Conservation (phyloP, 1,140 invertebrate genomes). For the Drosophila santomea region DNA sequence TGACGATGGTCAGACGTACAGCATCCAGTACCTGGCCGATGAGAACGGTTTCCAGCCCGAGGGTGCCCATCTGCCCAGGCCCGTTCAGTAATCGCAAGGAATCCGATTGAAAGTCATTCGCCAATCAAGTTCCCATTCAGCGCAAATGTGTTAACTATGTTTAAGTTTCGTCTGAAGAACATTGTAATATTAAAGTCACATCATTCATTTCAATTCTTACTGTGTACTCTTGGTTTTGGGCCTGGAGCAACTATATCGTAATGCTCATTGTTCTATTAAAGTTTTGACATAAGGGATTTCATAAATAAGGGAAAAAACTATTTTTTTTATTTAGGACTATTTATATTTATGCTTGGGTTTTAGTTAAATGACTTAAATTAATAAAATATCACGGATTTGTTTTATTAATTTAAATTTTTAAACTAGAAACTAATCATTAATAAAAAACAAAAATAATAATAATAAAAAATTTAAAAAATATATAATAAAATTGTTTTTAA, state of each 20-base stretch:
- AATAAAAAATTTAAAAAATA: too few species aligned
- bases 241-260: background rate
- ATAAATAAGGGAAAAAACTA: too few species aligned
- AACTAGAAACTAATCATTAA: too few species aligned
- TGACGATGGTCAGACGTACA: slow-evolving; percentile 89
- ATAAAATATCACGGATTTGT: too few species aligned
- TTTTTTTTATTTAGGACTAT: too few species aligned
- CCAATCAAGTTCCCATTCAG: slow-evolving; percentile 23
- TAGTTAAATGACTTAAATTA: too few species aligned
- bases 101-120: slow-evolving; percentile 9
- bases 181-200: slow-evolving; percentile 24
- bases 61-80: slow-evolving; percentile 86
- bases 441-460: too few species aligned
- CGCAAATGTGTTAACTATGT: slow-evolving; percentile 70
- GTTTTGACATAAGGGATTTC: too few species aligned
- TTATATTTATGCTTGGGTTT: too few species aligned
- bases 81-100: slow-evolving; percentile 49
- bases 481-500: too few species aligned
- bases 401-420: too few species aligned
- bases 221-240: background rate
- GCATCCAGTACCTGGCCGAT: slow-evolving; percentile 90
- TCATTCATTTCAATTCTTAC: slow-evolving; percentile 7
- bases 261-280: background rate
- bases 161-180: slow-evolving; percentile 50
- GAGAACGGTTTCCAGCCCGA: slow-evolving; percentile 91